Evolutionary conservation across 2,797 vertebrate species (phyloP), one percentile per base, ranked within the genome.

Genomic region (Pterois miles): DNA sequence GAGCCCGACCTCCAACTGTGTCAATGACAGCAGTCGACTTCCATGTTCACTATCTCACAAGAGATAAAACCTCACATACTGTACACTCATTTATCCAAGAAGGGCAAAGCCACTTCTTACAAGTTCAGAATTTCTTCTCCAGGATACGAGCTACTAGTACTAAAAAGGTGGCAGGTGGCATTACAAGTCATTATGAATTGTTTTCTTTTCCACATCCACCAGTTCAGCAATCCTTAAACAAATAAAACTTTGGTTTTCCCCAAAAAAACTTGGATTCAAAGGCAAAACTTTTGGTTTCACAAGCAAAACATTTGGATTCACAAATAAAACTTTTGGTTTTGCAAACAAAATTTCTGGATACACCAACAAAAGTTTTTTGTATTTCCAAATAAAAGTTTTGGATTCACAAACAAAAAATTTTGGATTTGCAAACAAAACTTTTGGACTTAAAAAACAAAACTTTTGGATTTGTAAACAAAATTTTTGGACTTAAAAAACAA

Each of bases 1-100:
- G 29, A 53, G 31, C 14, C 46, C 64, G 65, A 58, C 40, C 64
- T 73, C 63, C 10, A 40, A 74, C 53, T 73, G 50, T 83, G 78
- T 69, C 66, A 83, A 8, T 65, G 70, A 56, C 65, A 87, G 59
- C 27, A n/a, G 34, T 56, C 22, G 18, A 0, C 9, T 69, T 53
- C 2, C 9, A 3, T 65, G 36, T 43, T 12, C 12, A 36, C 23
- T 78, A 70, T 74, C 65, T 63, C 16, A 27, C 23, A 57, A 40
- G 58, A 52, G 63, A 66, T 74, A 33, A 62, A 71, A 71, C 18
- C 53, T 60, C 33, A 1, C 4, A 33, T 18, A 59, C 20, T 11
- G 46, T 0, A 59, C 33, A 59, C 10, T 40, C 3, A 10, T 59
- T 65, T 59, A 22, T 25, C 14, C 4, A n/a, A 13, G 16, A 23